Evolutionary conservation across 1,140 invertebrate species (phyloP).

Genomic region (Papilio machaon): DNA sequence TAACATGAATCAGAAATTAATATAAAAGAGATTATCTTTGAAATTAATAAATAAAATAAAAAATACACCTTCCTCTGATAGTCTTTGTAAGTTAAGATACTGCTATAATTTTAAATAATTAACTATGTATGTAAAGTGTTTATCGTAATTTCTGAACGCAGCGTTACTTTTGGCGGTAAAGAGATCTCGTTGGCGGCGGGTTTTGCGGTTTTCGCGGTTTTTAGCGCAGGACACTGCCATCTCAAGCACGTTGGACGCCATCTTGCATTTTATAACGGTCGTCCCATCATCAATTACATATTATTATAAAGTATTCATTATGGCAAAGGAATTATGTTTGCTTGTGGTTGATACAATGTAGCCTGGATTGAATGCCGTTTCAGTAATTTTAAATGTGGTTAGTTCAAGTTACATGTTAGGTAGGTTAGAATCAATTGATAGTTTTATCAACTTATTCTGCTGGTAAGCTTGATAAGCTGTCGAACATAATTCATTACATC

Average conservation of each 20-base stretch:
- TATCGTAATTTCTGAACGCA: conserved; percentile 7
- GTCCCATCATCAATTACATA: neutral
- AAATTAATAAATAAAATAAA: neutral
- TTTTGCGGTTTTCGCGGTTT: conserved; percentile 28
- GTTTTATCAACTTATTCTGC: neutral
- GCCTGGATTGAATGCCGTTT: neutral
- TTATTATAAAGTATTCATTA: neutral
- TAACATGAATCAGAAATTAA: neutral
- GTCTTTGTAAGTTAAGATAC: neutral
- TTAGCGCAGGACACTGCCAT: neutral
- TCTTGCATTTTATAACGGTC: conserved; percentile 12
- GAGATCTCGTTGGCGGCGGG: neutral
- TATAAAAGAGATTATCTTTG: neutral
- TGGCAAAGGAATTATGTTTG: conserved; percentile 13
- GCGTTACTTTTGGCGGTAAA: neutral
- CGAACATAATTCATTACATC: neutral
- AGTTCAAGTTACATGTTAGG: neutral
- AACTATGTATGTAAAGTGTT: neutral
- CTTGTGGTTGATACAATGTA: conserved; percentile 13
- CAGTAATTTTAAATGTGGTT: neutral
- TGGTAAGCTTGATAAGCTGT: neutral
- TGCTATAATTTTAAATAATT: neutral
- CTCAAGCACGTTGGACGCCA: conserved; percentile 6
- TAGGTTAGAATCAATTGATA: neutral
- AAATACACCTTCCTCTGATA: neutral